Conservation (phyloP, 2,888 invertebrate genomes). For the Drosophila sordidapex region DNA sequence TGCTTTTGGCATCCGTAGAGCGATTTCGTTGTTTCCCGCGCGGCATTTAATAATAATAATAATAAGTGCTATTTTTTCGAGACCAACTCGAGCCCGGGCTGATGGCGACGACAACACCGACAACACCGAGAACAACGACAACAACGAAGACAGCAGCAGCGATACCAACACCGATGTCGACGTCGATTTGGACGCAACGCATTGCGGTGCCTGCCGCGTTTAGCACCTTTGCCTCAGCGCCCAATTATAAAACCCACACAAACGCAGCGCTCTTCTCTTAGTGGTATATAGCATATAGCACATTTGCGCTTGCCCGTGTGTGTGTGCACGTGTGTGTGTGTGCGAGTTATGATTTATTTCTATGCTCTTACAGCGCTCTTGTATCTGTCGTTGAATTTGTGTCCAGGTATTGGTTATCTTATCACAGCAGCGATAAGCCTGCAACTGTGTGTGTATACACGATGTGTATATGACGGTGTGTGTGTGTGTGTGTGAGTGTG, state of each 20-base stretch:
- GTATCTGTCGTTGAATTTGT: constrained; percentile 8
- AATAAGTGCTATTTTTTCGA: constrained; percentile 74
- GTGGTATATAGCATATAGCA: constrained; percentile 50
- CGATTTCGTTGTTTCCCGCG: constrained; percentile 67
- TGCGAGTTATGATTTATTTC: constrained; percentile 75
- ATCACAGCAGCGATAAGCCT: constrained; percentile 65
- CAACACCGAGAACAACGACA: constrained; percentile 26
- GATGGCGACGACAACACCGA: constrained; percentile 62
- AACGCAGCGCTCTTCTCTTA: constrained; percentile 32
- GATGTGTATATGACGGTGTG: constrained; percentile 14
- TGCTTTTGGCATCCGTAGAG: constrained; percentile 56
- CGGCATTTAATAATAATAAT: constrained; percentile 73
- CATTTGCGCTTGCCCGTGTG: constrained; percentile 45
- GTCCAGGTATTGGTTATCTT: constrained; percentile 78
- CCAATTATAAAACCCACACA: constrained; percentile 72
- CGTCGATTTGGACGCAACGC: constrained; percentile 67
- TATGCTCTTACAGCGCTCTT: constrained; percentile 39
- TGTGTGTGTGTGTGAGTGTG: constrained; percentile 23
- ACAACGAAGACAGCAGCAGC: constrained; percentile 15
- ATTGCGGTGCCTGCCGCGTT: constrained; percentile 74
- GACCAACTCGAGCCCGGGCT: constrained; percentile 68
- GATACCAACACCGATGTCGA: constrained; percentile 32
- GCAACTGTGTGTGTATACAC: constrained; percentile 27
- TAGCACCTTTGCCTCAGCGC: constrained; percentile 74
- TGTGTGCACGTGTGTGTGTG: constrained; percentile 30